Conservation (phyloP, 1,140 invertebrate species). For the Drosophila prosaltans region DNA sequence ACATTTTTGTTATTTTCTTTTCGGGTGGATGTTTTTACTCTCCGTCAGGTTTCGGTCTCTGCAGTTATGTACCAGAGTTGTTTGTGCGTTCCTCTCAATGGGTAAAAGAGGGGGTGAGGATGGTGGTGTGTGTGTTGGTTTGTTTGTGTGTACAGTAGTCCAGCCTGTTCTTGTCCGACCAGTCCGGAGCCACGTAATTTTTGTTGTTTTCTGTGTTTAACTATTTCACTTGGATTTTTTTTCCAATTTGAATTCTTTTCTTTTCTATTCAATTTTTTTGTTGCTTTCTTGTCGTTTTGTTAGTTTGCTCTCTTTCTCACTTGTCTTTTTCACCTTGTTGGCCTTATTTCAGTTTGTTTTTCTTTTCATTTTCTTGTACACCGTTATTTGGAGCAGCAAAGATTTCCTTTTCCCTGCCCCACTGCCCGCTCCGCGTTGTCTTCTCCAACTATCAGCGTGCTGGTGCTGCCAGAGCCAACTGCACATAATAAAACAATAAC, state of each 20-base stretch:
- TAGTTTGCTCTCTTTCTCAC: conserved; percentile 13
- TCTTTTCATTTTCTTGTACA: conserved; percentile 61
- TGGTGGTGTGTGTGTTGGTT: neutral
- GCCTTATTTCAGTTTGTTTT: conserved; percentile 69
- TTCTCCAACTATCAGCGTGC: conserved; percentile 33
- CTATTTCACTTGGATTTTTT: conserved; percentile 28
- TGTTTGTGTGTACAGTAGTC: conserved; percentile 36
- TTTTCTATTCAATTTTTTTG: conserved; percentile 17
- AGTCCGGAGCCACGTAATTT: conserved; percentile 18
- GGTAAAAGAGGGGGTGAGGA: conserved; percentile 10
- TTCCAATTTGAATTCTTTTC: too few species aligned
- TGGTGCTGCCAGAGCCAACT: conserved; percentile 48
- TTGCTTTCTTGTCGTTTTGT: conserved; percentile 45
- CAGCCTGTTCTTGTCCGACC: conserved; percentile 29
- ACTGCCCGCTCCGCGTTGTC: conserved; percentile 6
- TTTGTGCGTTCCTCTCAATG: conserved; percentile 25
- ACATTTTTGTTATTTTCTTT: conserved; percentile 83
- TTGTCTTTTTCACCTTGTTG: conserved; percentile 33
- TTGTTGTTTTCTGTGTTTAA: conserved; percentile 11
- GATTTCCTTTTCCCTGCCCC: neutral
- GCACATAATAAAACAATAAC: conserved; percentile 50
- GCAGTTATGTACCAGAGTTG: conserved; percentile 32
- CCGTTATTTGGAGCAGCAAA: conserved; percentile 42
- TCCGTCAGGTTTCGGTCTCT: conserved; percentile 29
- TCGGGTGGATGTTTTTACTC: conserved; percentile 41